A percentile compares a stretch with the other conserved stretches of the same genome.
Evolutionary conservation across 2,888 invertebrate genomes (phyloP).

Genomic region (Cybosia mesomella): DNA sequence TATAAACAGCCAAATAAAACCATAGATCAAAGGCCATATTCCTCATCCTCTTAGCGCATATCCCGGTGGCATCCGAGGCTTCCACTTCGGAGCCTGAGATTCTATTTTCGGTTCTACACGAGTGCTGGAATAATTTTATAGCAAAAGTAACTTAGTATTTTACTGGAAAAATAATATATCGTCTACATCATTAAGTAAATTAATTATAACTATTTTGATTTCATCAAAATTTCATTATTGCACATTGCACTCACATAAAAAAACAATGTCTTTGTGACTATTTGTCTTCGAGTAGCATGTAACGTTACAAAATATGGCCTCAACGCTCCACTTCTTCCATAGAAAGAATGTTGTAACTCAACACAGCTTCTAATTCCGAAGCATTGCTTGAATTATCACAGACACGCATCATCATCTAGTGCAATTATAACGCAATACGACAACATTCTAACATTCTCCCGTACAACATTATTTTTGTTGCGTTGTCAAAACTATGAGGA

Average conservation of each 20-base stretch:
- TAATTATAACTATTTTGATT: not conserved
- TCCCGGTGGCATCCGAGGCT: too few species aligned
- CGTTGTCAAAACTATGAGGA: not conserved
- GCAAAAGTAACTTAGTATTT: too few species aligned
- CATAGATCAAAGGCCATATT: too few species aligned
- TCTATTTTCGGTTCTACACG: too few species aligned
- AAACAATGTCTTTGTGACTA: slow-evolving; percentile 13
- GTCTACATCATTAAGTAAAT: not conserved
- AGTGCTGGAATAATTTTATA: too few species aligned
- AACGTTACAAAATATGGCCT: slow-evolving; percentile 44
- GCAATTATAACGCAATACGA: slow-evolving; percentile 25
- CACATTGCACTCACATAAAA: not conserved
- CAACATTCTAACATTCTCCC: not conserved
- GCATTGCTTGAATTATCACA: slow-evolving; percentile 28
- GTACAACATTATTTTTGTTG: not conserved
- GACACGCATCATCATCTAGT: slow-evolving; percentile 25
- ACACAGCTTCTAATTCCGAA: slow-evolving; percentile 38
- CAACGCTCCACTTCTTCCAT: slow-evolving; percentile 35
- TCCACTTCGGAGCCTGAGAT: too few species aligned
- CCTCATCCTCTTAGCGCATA: too few species aligned
- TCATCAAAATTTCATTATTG: not conserved
- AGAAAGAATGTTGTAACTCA: slow-evolving; percentile 32
- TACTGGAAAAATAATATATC: too few species aligned
- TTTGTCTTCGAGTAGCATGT: slow-evolving; percentile 27
- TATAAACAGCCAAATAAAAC: too few species aligned